Evolutionary conservation across 2,797 vertebrate species (phyloP), one percentile per base, ranked within the genome.

Genomic region (Momotus momota): DNA sequence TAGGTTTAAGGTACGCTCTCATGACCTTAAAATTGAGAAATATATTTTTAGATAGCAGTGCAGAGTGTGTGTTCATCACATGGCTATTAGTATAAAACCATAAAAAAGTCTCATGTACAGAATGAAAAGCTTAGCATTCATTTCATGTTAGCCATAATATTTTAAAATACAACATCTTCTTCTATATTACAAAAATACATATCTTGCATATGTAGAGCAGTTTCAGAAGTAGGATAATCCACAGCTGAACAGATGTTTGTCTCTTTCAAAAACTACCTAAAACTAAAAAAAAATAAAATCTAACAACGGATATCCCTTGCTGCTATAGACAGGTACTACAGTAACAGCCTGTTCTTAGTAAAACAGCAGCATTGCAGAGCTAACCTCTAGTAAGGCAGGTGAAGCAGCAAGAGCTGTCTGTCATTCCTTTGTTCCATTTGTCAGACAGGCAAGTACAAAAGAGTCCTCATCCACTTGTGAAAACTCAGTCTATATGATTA

Each of bases 271-370:
- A 82, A 67, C 5, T 0, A 49, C 9, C 13, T 43, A 14, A 41
- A 71, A 78, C 23, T 11, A 67, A 82, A 90, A 64, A 35, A 26
- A 49, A 16, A 51, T 5, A 40, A 45, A 46, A 41, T 27, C 35
- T 45, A 77, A 46, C 20, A 62, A 75, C 6, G 9, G 19, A 23
- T 33, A 62, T 1, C 1, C 5, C n/a, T 54, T 1, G 0, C 17
- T 89, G 19, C 19, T 49, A 61, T 2, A 71, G 40, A 22, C 15
- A 54, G 29, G 13, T 41, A 62, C 17, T 41, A 22, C 3, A 49
- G 13, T 29, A 81, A 62, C 22, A 57, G 9, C 6, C 5, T 41
- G 27, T 35, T 86, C 31, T 58, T n/a, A 27, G 22, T 35, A 43
- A 27, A 35, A 27, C 9, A 75, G 35, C 48, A 88, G 54, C 60